Evolutionary conservation across 2,113 vertebrate genomes (phyloP).

Genomic region (Progne subis): DNA sequence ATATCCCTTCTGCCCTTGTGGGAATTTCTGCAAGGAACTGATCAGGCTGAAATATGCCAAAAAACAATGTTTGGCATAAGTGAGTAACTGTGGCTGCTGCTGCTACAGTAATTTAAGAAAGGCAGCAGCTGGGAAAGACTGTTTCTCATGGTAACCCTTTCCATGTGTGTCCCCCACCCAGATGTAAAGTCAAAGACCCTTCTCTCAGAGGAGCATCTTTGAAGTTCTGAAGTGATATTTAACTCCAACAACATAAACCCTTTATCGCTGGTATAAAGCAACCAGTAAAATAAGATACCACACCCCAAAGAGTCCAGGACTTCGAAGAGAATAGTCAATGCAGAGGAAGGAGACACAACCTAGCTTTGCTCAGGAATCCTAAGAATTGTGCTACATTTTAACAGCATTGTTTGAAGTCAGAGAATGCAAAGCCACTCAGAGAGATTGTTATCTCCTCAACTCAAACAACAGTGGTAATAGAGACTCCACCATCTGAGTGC

Average conservation of each 20-base stretch:
- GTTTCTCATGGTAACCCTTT: conserved; percentile 26
- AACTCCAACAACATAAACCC: conserved; percentile 15
- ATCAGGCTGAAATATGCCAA: conserved; percentile 36
- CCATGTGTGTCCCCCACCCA: conserved; percentile 36
- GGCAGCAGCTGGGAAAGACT: conserved; percentile 16
- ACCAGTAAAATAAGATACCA: conserved; percentile 47
- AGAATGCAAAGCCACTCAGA: not conserved
- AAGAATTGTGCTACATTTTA: conserved; percentile 43
- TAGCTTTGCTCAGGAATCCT: conserved; percentile 28
- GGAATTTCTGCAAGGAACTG: conserved; percentile 49
- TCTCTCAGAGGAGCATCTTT: conserved; percentile 52
- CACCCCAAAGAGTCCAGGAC: not conserved
- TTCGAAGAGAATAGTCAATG: conserved; percentile 34
- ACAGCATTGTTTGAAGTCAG: conserved; percentile 31
- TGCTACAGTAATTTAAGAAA: conserved; percentile 55
- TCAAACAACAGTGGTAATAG: conserved; percentile 41
- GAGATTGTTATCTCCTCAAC: conserved; percentile 57
- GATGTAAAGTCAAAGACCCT: conserved; percentile 51
- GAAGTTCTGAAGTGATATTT: conserved; percentile 61
- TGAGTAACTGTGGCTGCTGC: not conserved
- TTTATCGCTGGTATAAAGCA: conserved; percentile 33
- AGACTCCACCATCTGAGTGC: not conserved
- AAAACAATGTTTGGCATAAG: conserved; percentile 11
- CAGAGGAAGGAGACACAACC: not conserved
- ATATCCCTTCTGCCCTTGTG: conserved; percentile 42